phyloP scores from a whole-genome alignment of 2,113 vertebrate genomes.

The Antechinus stuartii region DNA sequence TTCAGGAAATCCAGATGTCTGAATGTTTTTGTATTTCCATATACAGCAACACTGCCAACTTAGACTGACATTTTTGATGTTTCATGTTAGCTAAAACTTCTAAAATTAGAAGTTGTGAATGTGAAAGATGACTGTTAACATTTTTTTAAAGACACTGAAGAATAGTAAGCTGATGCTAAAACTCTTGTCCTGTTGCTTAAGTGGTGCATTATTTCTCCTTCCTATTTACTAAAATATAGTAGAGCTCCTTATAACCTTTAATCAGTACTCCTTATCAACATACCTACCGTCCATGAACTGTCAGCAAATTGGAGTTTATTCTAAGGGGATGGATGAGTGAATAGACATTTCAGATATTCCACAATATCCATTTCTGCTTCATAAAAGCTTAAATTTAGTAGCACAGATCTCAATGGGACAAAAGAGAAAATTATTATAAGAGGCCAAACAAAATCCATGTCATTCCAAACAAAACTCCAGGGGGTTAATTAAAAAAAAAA shows the following conservation, averaged over 20 bases:
- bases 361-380: neutral
- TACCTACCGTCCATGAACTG: neutral
- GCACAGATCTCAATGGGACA: neutral
- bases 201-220: neutral
- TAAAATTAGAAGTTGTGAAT: constrained; percentile 20
- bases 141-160: neutral
- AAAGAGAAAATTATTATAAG: neutral
- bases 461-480: constrained; percentile 21
- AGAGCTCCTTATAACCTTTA: neutral
- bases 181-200: neutral
- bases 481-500: neutral
- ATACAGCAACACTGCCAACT: neutral
- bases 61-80: neutral
- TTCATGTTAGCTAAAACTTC: neutral
- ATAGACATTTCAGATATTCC: constrained; percentile 2
- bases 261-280: constrained; percentile 1
- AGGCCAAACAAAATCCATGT: constrained; percentile 39
- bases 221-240: constrained; percentile 10
- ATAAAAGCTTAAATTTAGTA: neutral
- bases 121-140: constrained; percentile 10
- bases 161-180: neutral
- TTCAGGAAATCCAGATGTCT: neutral
- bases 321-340: constrained; percentile 26
- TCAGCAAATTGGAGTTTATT: neutral
- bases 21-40: neutral